These are phyloP conservation scores for Zonotrichia albicollis DNA, from an alignment of 2,797 vertebrate genomes.

Conservation along the genomic window DNA sequence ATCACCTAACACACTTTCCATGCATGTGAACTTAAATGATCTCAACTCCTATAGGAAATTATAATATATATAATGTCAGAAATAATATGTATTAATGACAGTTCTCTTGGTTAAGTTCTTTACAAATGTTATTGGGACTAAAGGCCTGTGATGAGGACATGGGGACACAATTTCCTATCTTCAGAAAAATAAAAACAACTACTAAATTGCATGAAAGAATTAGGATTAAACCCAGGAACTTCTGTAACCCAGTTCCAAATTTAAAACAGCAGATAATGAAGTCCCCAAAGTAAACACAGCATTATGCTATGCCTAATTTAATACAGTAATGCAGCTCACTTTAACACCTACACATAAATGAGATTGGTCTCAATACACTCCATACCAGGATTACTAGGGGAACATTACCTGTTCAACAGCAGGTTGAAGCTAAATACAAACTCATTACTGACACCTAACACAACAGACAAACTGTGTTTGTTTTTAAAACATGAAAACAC, in stretches of 20 bases:
- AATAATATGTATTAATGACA: not conserved
- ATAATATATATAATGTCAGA: not conserved
- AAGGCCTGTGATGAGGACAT: not conserved
- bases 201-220: not conserved
- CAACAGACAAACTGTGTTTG: not conserved
- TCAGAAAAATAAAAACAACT: not conserved
- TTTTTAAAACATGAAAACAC: not conserved
- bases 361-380: not conserved
- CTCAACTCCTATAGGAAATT: not conserved
- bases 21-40: not conserved
- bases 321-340: not conserved
- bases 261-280: conserved; percentile 15
- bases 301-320: not conserved
- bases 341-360: not conserved
- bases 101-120: not conserved
- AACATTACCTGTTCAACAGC: not conserved
- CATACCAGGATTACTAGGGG: not conserved
- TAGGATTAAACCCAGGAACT: not conserved
- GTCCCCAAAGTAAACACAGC: not conserved
- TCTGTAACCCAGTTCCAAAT: not conserved
- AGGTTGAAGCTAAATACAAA: not conserved
- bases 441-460: not conserved
- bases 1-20: not conserved
- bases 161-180: not conserved
- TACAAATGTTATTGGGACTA: not conserved